Evolutionary conservation across 1,140 invertebrate genomes (phyloP).

Genomic region (Drosophila nigromelanica): DNA sequence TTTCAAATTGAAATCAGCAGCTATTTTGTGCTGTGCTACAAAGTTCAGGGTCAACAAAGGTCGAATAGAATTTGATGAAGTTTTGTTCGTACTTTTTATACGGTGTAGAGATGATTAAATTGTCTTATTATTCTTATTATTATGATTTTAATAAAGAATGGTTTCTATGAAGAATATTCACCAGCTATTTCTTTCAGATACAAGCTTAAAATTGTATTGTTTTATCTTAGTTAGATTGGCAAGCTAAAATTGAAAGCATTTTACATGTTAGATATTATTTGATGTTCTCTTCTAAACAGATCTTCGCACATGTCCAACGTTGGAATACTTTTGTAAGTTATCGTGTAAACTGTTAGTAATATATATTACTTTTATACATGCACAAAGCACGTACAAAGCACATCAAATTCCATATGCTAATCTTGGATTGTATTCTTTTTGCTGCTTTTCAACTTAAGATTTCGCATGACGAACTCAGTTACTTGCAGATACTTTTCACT

Average conservation of each 20-base stretch:
- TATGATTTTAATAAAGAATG: no score
- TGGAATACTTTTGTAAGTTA: neutral
- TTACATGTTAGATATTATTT: neutral
- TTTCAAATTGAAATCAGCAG: neutral
- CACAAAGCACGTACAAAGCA: slow-evolving; percentile 5
- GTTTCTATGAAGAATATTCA: no score
- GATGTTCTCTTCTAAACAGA: neutral
- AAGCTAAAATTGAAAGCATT: neutral
- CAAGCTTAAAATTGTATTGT: no score
- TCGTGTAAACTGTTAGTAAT: neutral
- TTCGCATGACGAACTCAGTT: neutral
- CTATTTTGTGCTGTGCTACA: no score
- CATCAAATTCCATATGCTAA: slow-evolving; percentile 14
- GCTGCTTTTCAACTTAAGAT: neutral
- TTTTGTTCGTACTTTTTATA: no score
- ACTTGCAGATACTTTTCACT: neutral
- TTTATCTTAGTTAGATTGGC: no score
- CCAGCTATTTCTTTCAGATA: no score
- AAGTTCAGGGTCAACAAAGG: neutral
- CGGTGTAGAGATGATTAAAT: no score
- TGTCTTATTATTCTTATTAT: no score
- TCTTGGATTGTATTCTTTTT: neutral
- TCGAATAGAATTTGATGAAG: neutral
- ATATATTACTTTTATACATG: neutral
- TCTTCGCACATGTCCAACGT: neutral